Percentiles rank a stretch among this genome's conserved stretches.
phyloP scores from a whole-genome alignment of 2,797 vertebrate species.

The Rhinichthys osculus region DNA sequence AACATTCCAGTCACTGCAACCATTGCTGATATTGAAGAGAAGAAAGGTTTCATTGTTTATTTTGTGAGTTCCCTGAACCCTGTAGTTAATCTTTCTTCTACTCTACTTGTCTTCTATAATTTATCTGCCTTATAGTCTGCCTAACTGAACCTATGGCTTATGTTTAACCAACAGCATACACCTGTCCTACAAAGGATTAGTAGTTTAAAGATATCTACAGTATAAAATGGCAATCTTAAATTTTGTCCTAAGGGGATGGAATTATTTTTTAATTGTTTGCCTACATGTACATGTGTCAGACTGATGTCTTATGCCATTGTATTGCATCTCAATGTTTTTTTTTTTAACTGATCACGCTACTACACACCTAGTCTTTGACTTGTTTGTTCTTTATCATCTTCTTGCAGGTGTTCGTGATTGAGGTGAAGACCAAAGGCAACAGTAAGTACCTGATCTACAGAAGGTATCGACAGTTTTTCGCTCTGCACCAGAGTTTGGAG shows the following conservation, averaged over 20 bases:
- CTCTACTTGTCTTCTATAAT: not conserved
- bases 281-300: not conserved
- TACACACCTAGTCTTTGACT: not conserved
- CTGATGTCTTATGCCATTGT: not conserved
- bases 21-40: conserved; percentile 92
- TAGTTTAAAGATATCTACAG: not conserved
- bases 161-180: not conserved
- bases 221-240: not conserved
- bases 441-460: conserved; percentile 93
- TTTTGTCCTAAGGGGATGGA: not conserved
- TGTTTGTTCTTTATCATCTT: not conserved
- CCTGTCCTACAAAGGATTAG: not conserved
- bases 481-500: conserved; percentile 86
- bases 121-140: not conserved
- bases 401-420: conserved; percentile 87
- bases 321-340: not conserved
- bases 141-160: not conserved
- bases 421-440: conserved; percentile 92
- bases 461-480: conserved; percentile 88
- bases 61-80: conserved; percentile 81
- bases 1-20: conserved; percentile 89
- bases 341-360: not conserved
- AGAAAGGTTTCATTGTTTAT: conserved; percentile 90
- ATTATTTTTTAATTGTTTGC: not conserved
- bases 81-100: not conserved